phyloP scores from a whole-genome alignment of 2,888 invertebrate species.

The Embidobia sp. region DNA sequence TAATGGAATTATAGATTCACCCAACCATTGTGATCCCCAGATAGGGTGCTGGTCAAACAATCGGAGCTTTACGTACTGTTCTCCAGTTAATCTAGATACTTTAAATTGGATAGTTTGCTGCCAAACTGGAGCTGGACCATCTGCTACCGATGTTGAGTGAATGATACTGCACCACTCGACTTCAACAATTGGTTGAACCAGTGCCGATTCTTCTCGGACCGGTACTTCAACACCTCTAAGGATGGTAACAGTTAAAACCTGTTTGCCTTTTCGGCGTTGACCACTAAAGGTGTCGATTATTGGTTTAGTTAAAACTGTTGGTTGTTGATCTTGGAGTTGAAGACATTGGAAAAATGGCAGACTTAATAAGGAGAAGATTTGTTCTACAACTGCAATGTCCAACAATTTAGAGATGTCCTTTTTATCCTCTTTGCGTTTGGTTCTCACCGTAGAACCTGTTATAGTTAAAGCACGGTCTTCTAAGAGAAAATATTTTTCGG shows the following conservation, averaged over 20 bases:
- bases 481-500: conserved; percentile 71
- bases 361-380: conserved; percentile 73
- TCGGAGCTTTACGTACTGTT: conserved; percentile 74
- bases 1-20: conserved; percentile 76
- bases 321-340: conserved; percentile 72
- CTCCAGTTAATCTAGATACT: conserved; percentile 70
- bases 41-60: conserved; percentile 79
- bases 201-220: conserved; percentile 78
- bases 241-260: conserved; percentile 74
- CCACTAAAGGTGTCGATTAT: conserved; percentile 63
- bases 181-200: conserved; percentile 77
- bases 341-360: conserved; percentile 70
- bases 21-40: conserved; percentile 80
- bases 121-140: conserved; percentile 79
- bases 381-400: conserved; percentile 75
- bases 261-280: conserved; percentile 71
- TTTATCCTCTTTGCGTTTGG: conserved; percentile 21
- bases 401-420: conserved; percentile 67
- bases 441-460: conserved; percentile 12
- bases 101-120: conserved; percentile 78
- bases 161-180: conserved; percentile 76
- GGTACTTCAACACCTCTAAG: conserved; percentile 78
- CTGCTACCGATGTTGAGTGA: conserved; percentile 71
- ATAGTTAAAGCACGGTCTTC: conserved; percentile 70
- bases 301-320: conserved; percentile 71